A percentile compares a stretch with the other conserved stretches of the same genome.
Conservation (phyloP, 2,888 invertebrate genomes). For the Meta bourneti region DNA sequence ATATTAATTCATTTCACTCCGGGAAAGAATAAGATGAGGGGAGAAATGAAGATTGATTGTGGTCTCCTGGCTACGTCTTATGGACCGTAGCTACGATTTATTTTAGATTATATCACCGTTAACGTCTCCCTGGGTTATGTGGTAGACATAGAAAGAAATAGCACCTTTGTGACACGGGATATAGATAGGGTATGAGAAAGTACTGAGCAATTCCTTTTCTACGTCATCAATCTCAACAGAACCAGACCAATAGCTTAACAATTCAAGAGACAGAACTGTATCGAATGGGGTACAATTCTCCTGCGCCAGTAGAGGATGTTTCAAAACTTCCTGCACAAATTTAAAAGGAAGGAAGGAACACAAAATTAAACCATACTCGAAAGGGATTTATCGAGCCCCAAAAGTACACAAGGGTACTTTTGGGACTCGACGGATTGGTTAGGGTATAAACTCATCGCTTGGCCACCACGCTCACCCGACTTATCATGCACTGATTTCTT, state of each 20-base stretch:
- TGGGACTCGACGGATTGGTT: no score
- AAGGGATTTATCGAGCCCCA: no score
- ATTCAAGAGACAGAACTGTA: neutral
- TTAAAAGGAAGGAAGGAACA: no score
- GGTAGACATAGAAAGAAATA: neutral
- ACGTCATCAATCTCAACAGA: neutral
- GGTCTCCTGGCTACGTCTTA: neutral
- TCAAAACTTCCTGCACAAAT: no score
- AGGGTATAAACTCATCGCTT: no score
- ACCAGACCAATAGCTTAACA: neutral
- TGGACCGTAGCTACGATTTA: neutral
- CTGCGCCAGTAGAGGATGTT: no score
- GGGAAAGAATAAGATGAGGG: neutral
- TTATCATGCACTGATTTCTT: neutral
- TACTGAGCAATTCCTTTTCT: neutral
- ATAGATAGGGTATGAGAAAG: neutral
- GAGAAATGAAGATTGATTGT: constrained; percentile 28
- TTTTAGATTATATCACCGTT: constrained; percentile 30
- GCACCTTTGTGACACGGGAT: neutral
- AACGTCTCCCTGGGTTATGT: constrained; percentile 6
- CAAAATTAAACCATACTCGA: no score
- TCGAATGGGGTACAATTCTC: no score
- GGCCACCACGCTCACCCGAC: neutral
- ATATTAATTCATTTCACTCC: neutral
- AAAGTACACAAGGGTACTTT: no score